Evolutionary conservation across 1,140 invertebrate species (phyloP).

Genomic region (Procambarus clarkii): DNA sequence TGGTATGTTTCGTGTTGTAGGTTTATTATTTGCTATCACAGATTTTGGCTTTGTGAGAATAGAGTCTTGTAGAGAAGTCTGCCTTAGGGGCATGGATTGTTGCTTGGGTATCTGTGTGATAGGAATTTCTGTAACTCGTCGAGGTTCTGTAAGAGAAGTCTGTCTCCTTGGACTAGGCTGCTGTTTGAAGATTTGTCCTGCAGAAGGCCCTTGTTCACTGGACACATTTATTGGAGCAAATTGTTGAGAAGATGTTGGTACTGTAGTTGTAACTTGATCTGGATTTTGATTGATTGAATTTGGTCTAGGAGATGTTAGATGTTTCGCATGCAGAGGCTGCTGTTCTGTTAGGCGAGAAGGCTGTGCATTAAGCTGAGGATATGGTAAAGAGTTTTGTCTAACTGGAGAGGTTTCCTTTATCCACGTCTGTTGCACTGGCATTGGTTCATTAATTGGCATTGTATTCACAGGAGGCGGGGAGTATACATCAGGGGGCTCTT

Average conservation of each 20-base stretch:
- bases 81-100: conserved; percentile 10
- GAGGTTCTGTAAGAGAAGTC: conserved; percentile 44
- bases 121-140: conserved; percentile 16
- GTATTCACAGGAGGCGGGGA: not conserved
- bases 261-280: conserved; percentile 30
- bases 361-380: not conserved
- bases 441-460: conserved; percentile 27
- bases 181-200: not conserved
- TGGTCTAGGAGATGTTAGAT: not conserved
- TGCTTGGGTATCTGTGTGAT: conserved; percentile 4
- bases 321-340: not conserved
- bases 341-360: not conserved
- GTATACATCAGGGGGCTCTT: not conserved
- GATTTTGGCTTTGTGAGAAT: conserved; percentile 2
- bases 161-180: conserved; percentile 25
- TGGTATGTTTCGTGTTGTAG: conserved; percentile 13
- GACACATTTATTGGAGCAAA: conserved; percentile 5
- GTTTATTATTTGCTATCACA: conserved; percentile 10
- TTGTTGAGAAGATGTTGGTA: conserved; percentile 22
- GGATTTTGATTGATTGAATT: not conserved
- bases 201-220: not conserved
- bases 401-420: conserved; percentile 25
- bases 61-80: conserved; percentile 6
- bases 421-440: not conserved
- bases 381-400: not conserved